Evolutionary conservation across 2,797 vertebrate species (phyloP), one percentile per base, ranked within the genome.

Genomic region (Allobates femoralis): DNA sequence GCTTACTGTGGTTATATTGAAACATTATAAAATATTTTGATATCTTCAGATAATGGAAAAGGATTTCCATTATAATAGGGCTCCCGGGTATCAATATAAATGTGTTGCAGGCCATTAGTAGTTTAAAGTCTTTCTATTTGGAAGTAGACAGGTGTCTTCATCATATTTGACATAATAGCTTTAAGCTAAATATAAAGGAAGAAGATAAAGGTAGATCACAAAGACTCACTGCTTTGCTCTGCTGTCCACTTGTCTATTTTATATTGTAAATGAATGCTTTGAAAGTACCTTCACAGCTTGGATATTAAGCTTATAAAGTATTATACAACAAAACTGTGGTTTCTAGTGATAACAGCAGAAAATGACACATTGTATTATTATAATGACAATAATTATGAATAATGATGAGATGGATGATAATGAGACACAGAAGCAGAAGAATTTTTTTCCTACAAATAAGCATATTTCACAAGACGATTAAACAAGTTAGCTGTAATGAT

Each of bases 81-180:
- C 86, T 87, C 76, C 79, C 19, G 77, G 86, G 86, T 87, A 84
- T 84, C 86, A 84, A 80, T 87, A 80, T 78, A 87, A 84, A 87
- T 84, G 67, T 84, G 86, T 87, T 87, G 76, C 86, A 75, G 76
- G 76, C 86, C 76, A 66, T 87, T 87, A 87, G 82, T 87, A 87
- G 55, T 87, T 87, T 87, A 84, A 87, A 87, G 81, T 66, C 86
- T 87, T 84, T 84, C 82, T 51, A 87, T 87, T 87, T 84, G 75
- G 58, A 84, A 84, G 81, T 66, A 87, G 86, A 84, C 86, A 87
- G 86, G 86, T 87, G 86, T 80, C 81, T 87, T 87, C 86, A 87
- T 87, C 86, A 87, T 80, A 73, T 87, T 74, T 87, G 86, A 87
- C 86, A 87, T 66, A 75, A 84, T 84, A 80, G 86, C 86, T 87